Percentiles rank a stretch among this genome's conserved stretches.
phyloP scores from a whole-genome alignment of 2,113 vertebrate genomes.

The Typhlomys cinereus region DNA sequence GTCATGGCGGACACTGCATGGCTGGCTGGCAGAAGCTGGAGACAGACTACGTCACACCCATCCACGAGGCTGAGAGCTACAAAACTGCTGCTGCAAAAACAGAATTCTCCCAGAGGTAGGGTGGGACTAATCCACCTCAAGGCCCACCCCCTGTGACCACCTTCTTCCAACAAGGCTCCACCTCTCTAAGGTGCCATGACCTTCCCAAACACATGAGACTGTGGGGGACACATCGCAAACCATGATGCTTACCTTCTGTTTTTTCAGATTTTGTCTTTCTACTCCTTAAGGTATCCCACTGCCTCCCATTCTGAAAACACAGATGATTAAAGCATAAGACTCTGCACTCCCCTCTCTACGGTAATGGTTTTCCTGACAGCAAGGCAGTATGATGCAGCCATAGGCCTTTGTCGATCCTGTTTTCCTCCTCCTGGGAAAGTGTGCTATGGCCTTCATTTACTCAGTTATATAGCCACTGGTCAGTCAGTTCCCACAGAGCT shows the following conservation, averaged over 20 bases:
- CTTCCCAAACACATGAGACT: too few species aligned
- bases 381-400: conserved; percentile 50
- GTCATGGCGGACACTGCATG: too few species aligned
- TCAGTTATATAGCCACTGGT: conserved; percentile 80
- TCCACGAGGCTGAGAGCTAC: too few species aligned
- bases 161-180: too few species aligned
- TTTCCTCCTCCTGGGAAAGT: conserved; percentile 48
- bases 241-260: conserved; percentile 66
- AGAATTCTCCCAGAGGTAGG: too few species aligned
- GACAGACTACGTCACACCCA: too few species aligned
- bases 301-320: background rate
- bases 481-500: conserved; percentile 82
- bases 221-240: too few species aligned
- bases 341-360: conserved; percentile 52
- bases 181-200: too few species aligned
- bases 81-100: too few species aligned
- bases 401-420: conserved; percentile 71
- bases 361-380: conserved; percentile 68
- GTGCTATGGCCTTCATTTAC: conserved; percentile 79
- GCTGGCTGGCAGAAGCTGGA: too few species aligned
- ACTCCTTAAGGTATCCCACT: conserved; percentile 62
- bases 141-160: too few species aligned
- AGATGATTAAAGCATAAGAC: background rate
- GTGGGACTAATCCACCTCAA: too few species aligned
- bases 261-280: conserved; percentile 67